These are phyloP conservation scores for Eustalomyia histrio DNA, from an alignment of 2,888 invertebrate genomes.

Conservation along the genomic window DNA sequence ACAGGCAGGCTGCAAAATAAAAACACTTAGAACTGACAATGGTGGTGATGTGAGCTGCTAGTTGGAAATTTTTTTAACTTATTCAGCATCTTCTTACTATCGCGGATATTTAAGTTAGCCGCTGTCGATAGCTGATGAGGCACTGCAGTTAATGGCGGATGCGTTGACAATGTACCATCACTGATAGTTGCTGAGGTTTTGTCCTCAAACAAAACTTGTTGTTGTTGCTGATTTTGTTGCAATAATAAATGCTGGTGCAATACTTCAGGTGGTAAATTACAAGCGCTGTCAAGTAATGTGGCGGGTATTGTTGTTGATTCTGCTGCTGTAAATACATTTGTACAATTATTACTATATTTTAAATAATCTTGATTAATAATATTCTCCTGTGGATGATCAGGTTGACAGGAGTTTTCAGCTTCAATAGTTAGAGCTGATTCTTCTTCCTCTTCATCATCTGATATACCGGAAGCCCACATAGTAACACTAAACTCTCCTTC, in stretches of 20 bases:
- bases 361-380: conserved; percentile 66
- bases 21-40: too few species aligned
- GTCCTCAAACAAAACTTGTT: conserved; percentile 65
- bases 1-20: too few species aligned
- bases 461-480: conserved; percentile 90
- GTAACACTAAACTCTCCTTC: conserved; percentile 98
- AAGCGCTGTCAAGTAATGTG: conserved; percentile 42
- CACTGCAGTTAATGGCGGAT: background rate
- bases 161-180: background rate
- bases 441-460: conserved; percentile 83
- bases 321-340: conserved; percentile 43
- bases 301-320: conserved; percentile 38
- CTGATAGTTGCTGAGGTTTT: conserved; percentile 10
- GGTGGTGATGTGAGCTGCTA: conserved; percentile 22
- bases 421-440: conserved; percentile 85
- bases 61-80: conserved; percentile 67
- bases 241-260: conserved; percentile 68
- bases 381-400: conserved; percentile 13
- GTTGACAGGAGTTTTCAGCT: conserved; percentile 85
- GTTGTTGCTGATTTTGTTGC: conserved; percentile 66
- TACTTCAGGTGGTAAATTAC: conserved; percentile 59
- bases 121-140: conserved; percentile 46
- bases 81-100: conserved; percentile 23
- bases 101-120: conserved; percentile 22
- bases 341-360: conserved; percentile 67